Base-by-base conservation (phyloP, 1,140 invertebrate species). In the Apocrypta bakeri region DNA sequence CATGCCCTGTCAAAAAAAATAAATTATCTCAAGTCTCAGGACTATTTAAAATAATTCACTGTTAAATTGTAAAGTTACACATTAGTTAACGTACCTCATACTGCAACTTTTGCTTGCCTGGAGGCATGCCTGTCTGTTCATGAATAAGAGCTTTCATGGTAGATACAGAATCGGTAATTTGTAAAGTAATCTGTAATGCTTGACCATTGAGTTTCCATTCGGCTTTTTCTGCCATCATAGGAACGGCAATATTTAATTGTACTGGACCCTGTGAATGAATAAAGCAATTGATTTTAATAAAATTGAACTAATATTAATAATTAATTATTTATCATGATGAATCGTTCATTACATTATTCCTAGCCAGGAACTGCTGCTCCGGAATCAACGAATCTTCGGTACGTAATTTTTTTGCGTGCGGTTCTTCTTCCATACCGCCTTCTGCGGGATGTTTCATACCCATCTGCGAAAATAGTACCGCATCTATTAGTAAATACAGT, bases 191-290 rank as follows among this genome's bases (percentile, higher is more conserved):
- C 25, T 93, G 94, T 71, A 99, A 91, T 68, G 95, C 94, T 90
- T 99, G 98, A 0, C 99, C 99, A 90, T 97, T 97, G n/a, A 99
- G 92, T 85, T 97, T 97, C 98, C 98, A 99, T 94, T 99, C 98
- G 0, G 96, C 92, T 88, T 99, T 98, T 86, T 99, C 98, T 0
- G 95, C 93, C 88, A 96, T 94, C 87, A 96, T 93, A 2, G 98
- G 98, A 4, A 98, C 94, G 78, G 94, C 91, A 24, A 98, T 95
- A 86, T 95, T 96, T 83, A 98, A 93, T 56, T 94, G 95, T 3
- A 98, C 95, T 17, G 96, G 95, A 85, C 94, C 94, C 93, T 94
- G 87, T 76, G 83, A 71, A 21, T 63, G 91, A 89, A 86, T 89
- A 83, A 25, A 79, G 68, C 17, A n/a, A 63, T 33, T 75, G 17